Evolutionary conservation across 2,888 invertebrate species (phyloP).

Genomic region (Hydrotaea cyrtoneurina): DNA sequence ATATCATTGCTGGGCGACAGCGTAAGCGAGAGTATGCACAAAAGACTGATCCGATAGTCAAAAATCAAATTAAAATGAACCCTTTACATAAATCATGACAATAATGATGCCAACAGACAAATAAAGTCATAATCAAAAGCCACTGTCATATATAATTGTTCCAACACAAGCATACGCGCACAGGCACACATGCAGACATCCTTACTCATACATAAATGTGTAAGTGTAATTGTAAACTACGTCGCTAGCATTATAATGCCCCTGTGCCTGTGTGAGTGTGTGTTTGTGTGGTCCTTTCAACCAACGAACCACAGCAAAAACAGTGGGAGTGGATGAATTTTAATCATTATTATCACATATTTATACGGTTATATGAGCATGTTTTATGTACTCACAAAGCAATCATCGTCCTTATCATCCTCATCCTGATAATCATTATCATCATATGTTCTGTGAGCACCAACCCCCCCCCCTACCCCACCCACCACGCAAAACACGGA

Average conservation of each 20-base stretch:
- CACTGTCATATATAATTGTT: background rate
- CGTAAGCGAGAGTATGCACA: background rate
- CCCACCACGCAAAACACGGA: background rate
- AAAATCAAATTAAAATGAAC: background rate
- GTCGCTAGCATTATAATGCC: background rate
- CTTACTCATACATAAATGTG: background rate
- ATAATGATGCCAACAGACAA: background rate
- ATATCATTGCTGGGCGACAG: background rate
- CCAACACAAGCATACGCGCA: background rate
- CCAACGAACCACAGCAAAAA: conserved; percentile 49
- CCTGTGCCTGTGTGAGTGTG: background rate
- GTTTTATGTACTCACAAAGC: conserved; percentile 77
- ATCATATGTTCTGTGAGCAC: conserved; percentile 24
- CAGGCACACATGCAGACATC: background rate
- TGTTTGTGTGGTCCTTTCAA: background rate
- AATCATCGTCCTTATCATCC: conserved; percentile 49
- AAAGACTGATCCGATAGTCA: background rate
- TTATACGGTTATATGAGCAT: conserved; percentile 79
- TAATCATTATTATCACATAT: conserved; percentile 79
- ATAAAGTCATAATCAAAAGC: background rate
- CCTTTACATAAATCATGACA: background rate
- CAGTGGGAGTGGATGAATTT: conserved; percentile 69
- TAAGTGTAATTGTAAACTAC: background rate
- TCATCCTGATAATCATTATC: conserved; percentile 39
- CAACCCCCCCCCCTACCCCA: background rate